These are phyloP conservation scores for Cyclina sinensis DNA, from an alignment of 1,140 invertebrate genomes.

Conservation along the genomic window DNA sequence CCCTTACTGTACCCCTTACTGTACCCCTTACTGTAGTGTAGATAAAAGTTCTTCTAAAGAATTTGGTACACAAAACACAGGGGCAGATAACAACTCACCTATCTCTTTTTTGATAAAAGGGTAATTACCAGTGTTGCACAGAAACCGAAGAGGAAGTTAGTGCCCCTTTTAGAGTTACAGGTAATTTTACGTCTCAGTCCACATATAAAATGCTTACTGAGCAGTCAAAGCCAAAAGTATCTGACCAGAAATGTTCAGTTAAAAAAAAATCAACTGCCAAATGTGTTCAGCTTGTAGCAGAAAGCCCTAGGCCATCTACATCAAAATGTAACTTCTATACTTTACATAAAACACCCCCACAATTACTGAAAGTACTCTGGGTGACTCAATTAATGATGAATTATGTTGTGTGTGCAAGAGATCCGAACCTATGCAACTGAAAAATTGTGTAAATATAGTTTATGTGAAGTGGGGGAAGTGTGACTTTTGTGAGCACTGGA, in stretches of 20 bases:
- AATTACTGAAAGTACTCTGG: neutral
- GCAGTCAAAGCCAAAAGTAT: constrained; percentile 11
- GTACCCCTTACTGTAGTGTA: constrained; percentile 1
- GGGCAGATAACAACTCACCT: too few species aligned
- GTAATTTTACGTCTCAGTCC: neutral
- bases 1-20: too few species aligned
- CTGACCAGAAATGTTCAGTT: neutral
- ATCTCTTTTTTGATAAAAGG: neutral
- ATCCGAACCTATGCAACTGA: constrained; percentile 25
- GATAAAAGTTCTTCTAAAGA: neutral
- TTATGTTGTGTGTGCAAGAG: constrained; percentile 46
- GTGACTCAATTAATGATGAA: constrained; percentile 15
- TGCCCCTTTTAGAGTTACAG: neutral
- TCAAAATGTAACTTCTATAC: too few species aligned
- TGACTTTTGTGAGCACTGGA: constrained; percentile 51
- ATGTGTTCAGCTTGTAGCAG: too few species aligned
- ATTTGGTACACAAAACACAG: neutral
- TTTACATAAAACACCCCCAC: too few species aligned
- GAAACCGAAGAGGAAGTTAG: too few species aligned
- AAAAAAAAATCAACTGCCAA: neutral
- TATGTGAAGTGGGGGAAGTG: too few species aligned
- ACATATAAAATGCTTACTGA: too few species aligned
- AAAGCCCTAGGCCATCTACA: constrained; percentile 1
- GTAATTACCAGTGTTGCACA: constrained; percentile 6
- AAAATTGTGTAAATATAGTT: constrained; percentile 25